Evolutionary conservation across 2,888 invertebrate genomes (phyloP), one percentile per base, ranked within the genome.

Genomic region (Tanypteryx hageni): DNA sequence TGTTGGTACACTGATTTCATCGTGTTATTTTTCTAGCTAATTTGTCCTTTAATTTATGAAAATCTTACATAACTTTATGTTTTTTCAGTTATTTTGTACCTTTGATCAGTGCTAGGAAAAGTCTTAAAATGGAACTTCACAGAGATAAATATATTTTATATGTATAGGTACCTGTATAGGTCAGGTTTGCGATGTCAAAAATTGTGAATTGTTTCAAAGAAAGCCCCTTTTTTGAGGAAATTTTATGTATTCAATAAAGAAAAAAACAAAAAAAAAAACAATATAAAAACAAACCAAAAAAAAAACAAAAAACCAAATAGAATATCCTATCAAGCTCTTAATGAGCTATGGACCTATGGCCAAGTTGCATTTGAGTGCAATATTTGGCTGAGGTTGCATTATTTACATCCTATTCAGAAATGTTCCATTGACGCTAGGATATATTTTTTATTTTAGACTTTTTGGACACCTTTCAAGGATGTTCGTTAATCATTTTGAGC

Each of bases 211-310:
- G 27, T 27, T 22, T n/a, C n/a, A 22, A 76, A 76, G 64, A 64
- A 64, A 64, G n/a, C 22, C 22, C 22, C 95, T 94, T 95, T 95
- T 95, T 95, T 96, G 94, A 94, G 94, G 94, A 96, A 96, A 95
- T 95, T 93, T 93, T 94, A 93, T 94, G 94, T 94, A 94, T 94
- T 95, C 96, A 96, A 96, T 96, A 95, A 96, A 96, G 96, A 95
- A 95, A 95, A 94, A 95, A 95, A 95, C 95, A 95, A 94, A 94
- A 94, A 93, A 94, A 94, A 93, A 94, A 93, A 94, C 95, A 94
- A 94, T 95, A 94, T 94, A 94, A 94, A 94, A 94, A 94, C 94
- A 94, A 94, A 94, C 94, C 94, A 95, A 94, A 94, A 94, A 94
- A 94, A 95, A 94, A 94, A 94, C 94, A 94, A 94, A 95, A 94